A percentile compares a stretch with the other conserved stretches of the same genome.
These are phyloP conservation scores for Psilanteris sp. DNA, from an alignment of 1,140 invertebrate genomes.

Conservation along the genomic window DNA sequence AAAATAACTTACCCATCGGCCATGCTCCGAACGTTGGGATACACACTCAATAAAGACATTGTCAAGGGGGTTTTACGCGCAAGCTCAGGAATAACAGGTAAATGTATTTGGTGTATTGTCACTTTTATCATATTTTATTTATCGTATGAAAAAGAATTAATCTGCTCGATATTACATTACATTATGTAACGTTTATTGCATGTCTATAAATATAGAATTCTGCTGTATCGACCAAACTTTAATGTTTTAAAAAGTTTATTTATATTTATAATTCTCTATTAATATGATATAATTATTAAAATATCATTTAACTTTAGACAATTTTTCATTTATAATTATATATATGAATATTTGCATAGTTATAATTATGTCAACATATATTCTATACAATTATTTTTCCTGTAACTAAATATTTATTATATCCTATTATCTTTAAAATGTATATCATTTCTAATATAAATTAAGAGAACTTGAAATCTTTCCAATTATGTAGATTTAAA, in stretches of 20 bases:
- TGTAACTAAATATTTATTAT: too few relatives aligned
- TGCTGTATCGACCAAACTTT: constrained; percentile 12
- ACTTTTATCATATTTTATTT: not conserved
- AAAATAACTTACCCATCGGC: constrained; percentile 68
- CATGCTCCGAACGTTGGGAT: constrained; percentile 42
- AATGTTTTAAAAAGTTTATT: not conserved
- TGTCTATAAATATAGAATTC: not conserved
- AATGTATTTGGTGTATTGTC: constrained; percentile 42
- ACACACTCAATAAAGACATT: constrained; percentile 79
- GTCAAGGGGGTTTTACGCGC: constrained; percentile 80
- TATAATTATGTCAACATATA: too few relatives aligned
- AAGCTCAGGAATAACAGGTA: constrained; percentile 81
- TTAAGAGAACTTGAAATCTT: too few relatives aligned
- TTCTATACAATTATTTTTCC: too few relatives aligned
- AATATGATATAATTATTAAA: too few relatives aligned
- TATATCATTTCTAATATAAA: too few relatives aligned
- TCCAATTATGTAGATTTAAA: too few relatives aligned
- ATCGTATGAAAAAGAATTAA: not conserved
- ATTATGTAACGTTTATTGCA: constrained; percentile 40
- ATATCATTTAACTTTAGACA: not conserved
- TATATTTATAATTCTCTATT: too few relatives aligned
- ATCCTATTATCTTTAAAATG: too few relatives aligned
- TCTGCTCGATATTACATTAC: constrained; percentile 2
- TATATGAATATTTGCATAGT: too few relatives aligned
- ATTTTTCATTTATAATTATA: too few relatives aligned